phyloP scores from a whole-genome alignment of 2,797 vertebrate species.

The Thalassophryne amazonica region DNA sequence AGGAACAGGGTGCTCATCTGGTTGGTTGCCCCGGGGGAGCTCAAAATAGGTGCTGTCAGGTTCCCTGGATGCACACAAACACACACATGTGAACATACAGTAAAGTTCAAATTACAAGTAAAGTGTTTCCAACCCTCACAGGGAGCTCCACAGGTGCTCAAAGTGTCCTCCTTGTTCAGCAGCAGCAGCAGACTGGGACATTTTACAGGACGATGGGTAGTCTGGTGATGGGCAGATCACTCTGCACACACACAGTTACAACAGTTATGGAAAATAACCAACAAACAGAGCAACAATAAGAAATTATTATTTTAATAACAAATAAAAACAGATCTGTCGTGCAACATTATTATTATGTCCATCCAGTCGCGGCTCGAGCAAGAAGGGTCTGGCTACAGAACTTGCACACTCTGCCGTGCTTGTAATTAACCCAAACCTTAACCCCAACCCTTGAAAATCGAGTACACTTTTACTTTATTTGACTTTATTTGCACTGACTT shows the following conservation, averaged over 20 bases:
- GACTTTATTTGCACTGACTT: too few relatives aligned
- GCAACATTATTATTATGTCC: too few relatives aligned
- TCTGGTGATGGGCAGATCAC: slow-evolving; percentile 79
- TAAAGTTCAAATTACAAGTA: not conserved
- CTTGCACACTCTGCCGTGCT: too few relatives aligned
- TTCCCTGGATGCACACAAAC: slow-evolving; percentile 77
- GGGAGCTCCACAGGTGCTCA: slow-evolving; percentile 93
- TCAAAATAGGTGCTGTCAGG: slow-evolving; percentile 97
- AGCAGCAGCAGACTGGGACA: slow-evolving; percentile 86
- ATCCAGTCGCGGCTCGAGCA: too few relatives aligned
- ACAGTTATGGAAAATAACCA: not conserved
- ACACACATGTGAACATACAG: not conserved
- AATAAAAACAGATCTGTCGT: too few relatives aligned
- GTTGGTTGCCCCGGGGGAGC: slow-evolving; percentile 82
- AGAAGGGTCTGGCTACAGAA: too few relatives aligned
- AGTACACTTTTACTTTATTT: too few relatives aligned
- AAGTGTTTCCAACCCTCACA: slow-evolving; percentile 82
- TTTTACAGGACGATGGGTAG: slow-evolving; percentile 78
- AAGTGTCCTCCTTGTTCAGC: slow-evolving; percentile 90
- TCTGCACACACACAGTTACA: slow-evolving; percentile 62
- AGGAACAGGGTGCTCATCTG: slow-evolving; percentile 56
- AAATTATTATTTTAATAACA: too few relatives aligned
- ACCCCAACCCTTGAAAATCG: too few relatives aligned
- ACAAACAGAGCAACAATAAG: not conserved
- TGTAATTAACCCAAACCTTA: too few relatives aligned